A percentile compares a stretch with the other conserved stretches of the same genome.
phyloP scores from a whole-genome alignment of 2,113 vertebrate genomes.

The Urocynchramus pylzowi region DNA sequence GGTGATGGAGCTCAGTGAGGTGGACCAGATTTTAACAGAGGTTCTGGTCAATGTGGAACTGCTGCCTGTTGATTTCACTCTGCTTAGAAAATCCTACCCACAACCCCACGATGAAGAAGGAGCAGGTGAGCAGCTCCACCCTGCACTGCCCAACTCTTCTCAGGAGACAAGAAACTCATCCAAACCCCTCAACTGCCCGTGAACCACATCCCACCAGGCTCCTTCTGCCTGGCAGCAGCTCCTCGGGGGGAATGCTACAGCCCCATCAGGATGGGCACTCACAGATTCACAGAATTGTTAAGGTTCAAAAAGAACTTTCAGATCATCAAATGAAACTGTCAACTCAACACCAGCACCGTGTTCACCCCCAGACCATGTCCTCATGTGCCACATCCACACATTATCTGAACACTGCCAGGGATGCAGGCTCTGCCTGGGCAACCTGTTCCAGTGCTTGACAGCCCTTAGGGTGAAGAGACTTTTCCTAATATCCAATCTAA shows the following conservation, averaged over 20 bases:
- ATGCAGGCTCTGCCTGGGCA: not conserved
- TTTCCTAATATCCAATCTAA: not conserved
- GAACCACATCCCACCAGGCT: not conserved
- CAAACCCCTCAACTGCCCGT: rapidly evolving
- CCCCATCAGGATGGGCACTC: rapidly evolving
- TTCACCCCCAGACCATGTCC: not conserved
- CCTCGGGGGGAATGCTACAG: rapidly evolving
- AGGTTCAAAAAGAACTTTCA: not conserved
- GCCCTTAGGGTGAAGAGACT: not conserved
- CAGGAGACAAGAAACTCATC: not conserved
- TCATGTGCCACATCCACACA: not conserved
- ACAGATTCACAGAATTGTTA: not conserved
- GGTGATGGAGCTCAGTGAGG: not conserved
- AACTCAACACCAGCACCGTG: not conserved
- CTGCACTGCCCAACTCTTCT: not conserved
- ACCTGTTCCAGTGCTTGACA: not conserved
- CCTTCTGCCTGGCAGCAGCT: not conserved
- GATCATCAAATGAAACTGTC: rapidly evolving
- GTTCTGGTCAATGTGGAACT: rapidly evolving
- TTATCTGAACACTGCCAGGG: not conserved
- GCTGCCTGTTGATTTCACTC: not conserved
- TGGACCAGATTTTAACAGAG: not conserved
- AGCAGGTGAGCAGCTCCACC: not conserved
- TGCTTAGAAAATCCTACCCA: not conserved
- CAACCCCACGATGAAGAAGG: rapidly evolving